Percentiles rank a stretch among this genome's conserved stretches.
Conservation (phyloP, 2,888 invertebrate genomes). For the Torymus auratus region DNA sequence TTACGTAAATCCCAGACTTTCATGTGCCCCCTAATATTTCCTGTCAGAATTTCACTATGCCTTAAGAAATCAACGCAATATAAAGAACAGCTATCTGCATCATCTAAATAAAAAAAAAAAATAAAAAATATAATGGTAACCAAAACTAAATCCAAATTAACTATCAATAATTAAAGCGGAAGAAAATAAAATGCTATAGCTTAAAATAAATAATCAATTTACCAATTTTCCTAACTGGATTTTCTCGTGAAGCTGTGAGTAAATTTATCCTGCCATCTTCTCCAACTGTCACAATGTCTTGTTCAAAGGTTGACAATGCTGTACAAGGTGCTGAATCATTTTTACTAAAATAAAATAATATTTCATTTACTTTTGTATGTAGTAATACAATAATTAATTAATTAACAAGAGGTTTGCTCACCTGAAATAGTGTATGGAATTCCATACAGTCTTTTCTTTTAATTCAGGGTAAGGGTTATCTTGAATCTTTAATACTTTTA, state of each 20-base stretch:
- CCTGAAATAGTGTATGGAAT: constrained; percentile 82
- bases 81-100: constrained; percentile 89
- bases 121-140: no score
- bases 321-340: constrained; percentile 84
- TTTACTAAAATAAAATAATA: constrained; percentile 63
- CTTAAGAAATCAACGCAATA: constrained; percentile 87
- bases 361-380: not conserved
- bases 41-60: constrained; percentile 86
- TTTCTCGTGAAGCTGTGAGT: constrained; percentile 78
- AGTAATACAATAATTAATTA: constrained; percentile 9
- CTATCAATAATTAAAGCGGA: no score
- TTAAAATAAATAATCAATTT: constrained; percentile 56
- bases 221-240: constrained; percentile 79
- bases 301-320: constrained; percentile 85
- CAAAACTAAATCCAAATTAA: no score
- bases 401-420: constrained; percentile 66
- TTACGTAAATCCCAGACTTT: constrained; percentile 91
- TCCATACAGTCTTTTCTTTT: constrained; percentile 81
- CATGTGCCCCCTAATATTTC: constrained; percentile 92
- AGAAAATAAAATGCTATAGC: no score
- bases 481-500: constrained; percentile 82
- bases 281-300: constrained; percentile 88
- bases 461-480: constrained; percentile 80
- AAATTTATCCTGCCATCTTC: constrained; percentile 88
- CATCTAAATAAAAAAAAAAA: constrained; percentile 75